Base-by-base conservation (phyloP, 1,140 invertebrate genomes). In the Cydia fagiglandana region DNA sequence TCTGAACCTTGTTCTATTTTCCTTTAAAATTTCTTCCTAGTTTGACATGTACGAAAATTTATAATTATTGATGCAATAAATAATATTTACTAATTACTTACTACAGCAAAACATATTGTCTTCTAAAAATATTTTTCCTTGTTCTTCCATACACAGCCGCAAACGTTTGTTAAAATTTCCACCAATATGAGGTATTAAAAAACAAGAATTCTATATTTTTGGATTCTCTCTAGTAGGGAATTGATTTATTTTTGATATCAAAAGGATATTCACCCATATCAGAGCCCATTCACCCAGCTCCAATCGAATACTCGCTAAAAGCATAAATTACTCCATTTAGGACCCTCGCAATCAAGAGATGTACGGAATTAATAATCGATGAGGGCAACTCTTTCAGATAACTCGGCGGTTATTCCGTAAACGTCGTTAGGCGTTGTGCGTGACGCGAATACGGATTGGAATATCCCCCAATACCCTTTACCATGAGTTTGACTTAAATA, bases 331-430 rank as follows among this genome's bases (percentile, higher is more conserved):
- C 28, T 13, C 64, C 56, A 15, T 64, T 68, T 30, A 68, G 28
- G 56, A 64, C 1, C 20, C 64, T 17, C n/a, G 34, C 66, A 70
- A 70, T 70, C 66, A 70, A 38, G 13, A 70, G 66, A 38, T 61
- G 56, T 38, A 45, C 34, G 34, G 66, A 38, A 70, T 70, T 20
- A 38, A 70, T 70, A 70, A 70, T 70, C 20, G 66, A 70, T 70
- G 66, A 70, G 34, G 30, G 34, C 66, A 70, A 70, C 66, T 70
- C 66, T 70, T 70, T 70, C 66, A 17, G 34, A 70, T 70, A 70
- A 61, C 30, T n/a, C 66, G 13, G 34, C 9, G 56, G 56, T 61
- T 61, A 38, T 66, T 66, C 64, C 6, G 34, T 17, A 70, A 70
- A 70, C 66, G 66, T 70, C 66, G 66, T 70, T 70, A 70, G 66